Percentiles rank a stretch among this genome's conserved stretches.
phyloP scores from a whole-genome alignment of 2,797 vertebrate genomes.

The Amblyraja radiata region DNA sequence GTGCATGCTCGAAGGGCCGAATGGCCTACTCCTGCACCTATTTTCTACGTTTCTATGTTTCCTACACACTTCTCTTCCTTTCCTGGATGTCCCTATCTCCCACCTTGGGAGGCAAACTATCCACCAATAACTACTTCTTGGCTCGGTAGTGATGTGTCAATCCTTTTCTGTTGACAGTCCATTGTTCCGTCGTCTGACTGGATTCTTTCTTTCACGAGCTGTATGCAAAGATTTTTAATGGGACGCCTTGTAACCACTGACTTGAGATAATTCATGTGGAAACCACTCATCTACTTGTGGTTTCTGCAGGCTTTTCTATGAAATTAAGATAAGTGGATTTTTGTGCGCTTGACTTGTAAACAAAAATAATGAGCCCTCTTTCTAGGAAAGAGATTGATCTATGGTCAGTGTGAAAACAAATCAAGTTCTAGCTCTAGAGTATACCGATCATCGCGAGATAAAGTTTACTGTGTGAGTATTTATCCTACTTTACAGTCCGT shows the following conservation, averaged over 20 bases:
- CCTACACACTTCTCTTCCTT: too few relatives aligned
- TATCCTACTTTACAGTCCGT: slow-evolving; percentile 29
- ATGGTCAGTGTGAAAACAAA: background rate
- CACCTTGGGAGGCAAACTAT: too few relatives aligned
- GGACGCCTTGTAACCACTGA: slow-evolving; percentile 28
- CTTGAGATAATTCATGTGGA: slow-evolving; percentile 27
- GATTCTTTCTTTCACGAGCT: background rate
- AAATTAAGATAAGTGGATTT: slow-evolving; percentile 34
- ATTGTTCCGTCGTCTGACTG: background rate
- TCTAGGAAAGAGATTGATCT: slow-evolving; percentile 25
- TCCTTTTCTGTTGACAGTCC: background rate
- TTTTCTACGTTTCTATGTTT: too few relatives aligned
- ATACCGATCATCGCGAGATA: slow-evolving; percentile 9
- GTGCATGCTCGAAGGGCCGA: too few relatives aligned
- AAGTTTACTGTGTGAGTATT: slow-evolving; percentile 30
- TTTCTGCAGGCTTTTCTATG: slow-evolving; percentile 4
- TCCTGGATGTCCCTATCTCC: too few relatives aligned
- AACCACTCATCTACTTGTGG: slow-evolving; percentile 35
- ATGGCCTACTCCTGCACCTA: too few relatives aligned
- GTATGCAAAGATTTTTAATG: slow-evolving; percentile 21
- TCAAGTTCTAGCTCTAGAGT: background rate
- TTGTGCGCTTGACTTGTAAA: slow-evolving; percentile 29
- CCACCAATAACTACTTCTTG: too few relatives aligned
- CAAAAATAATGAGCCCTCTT: slow-evolving; percentile 27
- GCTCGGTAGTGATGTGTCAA: background rate